A percentile compares a stretch with the other conserved stretches of the same genome.
Conservation (phyloP, 2,888 invertebrate genomes). For the Reticulitermes lucifugus region DNA sequence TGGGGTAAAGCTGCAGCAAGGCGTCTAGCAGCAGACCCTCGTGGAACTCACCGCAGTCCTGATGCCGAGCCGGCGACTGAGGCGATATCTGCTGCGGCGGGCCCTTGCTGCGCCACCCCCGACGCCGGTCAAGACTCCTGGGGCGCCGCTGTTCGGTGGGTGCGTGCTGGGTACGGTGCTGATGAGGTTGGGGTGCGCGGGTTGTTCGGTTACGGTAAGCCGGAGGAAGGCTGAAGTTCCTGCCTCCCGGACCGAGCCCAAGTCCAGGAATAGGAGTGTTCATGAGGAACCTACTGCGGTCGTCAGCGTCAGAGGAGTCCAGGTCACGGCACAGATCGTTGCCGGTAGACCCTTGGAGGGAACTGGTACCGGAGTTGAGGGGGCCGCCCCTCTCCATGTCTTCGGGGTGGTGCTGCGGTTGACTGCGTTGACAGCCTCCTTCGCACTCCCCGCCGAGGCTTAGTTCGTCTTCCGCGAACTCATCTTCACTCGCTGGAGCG, state of each 20-base stretch:
- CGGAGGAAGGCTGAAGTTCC: constrained; percentile 57
- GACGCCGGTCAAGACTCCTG: constrained; percentile 63
- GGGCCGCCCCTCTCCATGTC: constrained; percentile 55
- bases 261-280: background rate
- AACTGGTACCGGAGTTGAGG: constrained; percentile 60
- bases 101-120: constrained; percentile 55
- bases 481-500: constrained; percentile 82
- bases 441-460: constrained; percentile 68
- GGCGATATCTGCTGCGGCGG: constrained; percentile 40
- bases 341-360: constrained; percentile 57
- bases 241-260: constrained; percentile 20
- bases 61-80: constrained; percentile 43
- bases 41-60: constrained; percentile 75
- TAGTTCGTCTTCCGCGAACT: constrained; percentile 87
- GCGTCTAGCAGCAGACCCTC: constrained; percentile 84
- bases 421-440: constrained; percentile 60
- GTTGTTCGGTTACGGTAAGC: constrained; percentile 57
- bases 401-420: constrained; percentile 60
- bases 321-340: constrained; percentile 57
- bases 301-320: constrained; percentile 57
- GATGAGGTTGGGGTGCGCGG: constrained; percentile 67
- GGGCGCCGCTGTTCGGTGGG: constrained; percentile 63
- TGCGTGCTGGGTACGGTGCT: constrained; percentile 68
- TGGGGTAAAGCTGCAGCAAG: constrained; percentile 76
- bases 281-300: constrained; percentile 52